Evolutionary conservation across 2,113 vertebrate genomes (phyloP).

Genomic region (Xiphophorus hellerii): DNA sequence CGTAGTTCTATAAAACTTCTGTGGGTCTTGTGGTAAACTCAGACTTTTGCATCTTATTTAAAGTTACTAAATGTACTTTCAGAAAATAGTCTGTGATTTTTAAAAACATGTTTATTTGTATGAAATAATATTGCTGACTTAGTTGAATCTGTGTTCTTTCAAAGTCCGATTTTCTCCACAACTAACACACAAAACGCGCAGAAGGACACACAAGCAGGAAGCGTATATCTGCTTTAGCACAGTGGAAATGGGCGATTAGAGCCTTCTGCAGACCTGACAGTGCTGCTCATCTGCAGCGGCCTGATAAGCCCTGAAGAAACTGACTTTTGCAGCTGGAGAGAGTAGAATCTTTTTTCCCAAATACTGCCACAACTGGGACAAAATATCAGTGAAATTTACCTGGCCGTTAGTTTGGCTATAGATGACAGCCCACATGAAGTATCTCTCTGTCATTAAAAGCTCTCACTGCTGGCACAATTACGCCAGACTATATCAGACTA

Average conservation of each 20-base stretch:
- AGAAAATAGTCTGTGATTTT: background rate
- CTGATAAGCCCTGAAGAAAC: conserved; percentile 72
- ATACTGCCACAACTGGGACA: conserved; percentile 40
- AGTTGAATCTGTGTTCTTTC: conserved; percentile 7
- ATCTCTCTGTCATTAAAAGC: conserved; percentile 51
- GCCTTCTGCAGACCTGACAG: conserved; percentile 63
- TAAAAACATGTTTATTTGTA: conserved; percentile 3
- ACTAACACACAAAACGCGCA: conserved; percentile 7
- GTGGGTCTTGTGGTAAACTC: background rate
- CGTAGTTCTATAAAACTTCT: background rate
- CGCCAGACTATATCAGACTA: conserved; percentile 48
- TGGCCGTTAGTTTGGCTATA: conserved; percentile 58
- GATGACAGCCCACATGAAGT: conserved; percentile 21
- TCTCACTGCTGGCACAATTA: conserved; percentile 18
- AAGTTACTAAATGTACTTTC: background rate
- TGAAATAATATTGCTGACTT: conserved; percentile 35
- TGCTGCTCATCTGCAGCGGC: conserved; percentile 70
- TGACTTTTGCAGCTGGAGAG: conserved; percentile 38
- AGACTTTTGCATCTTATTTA: background rate
- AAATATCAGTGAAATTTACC: conserved; percentile 65
- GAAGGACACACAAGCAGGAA: conserved; percentile 25
- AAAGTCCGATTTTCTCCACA: conserved; percentile 19
- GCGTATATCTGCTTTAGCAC: conserved; percentile 57
- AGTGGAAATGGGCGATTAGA: conserved; percentile 72
- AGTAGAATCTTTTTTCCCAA: conserved; percentile 12